These are phyloP conservation scores for Drosophila maculinotata DNA, from an alignment of 2,888 invertebrate genomes.

Conservation along the genomic window DNA sequence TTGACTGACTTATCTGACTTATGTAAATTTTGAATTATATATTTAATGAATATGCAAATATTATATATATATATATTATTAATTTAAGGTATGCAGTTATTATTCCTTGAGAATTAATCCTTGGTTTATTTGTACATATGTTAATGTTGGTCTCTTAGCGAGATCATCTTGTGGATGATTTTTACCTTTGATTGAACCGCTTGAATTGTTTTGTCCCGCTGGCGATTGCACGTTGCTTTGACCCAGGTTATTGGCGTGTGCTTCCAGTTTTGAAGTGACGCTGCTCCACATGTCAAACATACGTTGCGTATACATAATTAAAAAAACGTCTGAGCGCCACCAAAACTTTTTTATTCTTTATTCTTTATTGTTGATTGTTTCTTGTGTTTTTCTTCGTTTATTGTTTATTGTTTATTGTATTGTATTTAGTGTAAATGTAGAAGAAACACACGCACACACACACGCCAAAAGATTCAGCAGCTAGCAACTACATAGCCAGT, in stretches of 20 bases:
- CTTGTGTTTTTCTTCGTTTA: not conserved
- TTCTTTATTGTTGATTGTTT: slow-evolving; percentile 3
- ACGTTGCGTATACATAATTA: slow-evolving; percentile 86
- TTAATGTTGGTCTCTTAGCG: not conserved
- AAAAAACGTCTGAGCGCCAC: slow-evolving; percentile 43
- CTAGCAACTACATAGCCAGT: slow-evolving; percentile 21
- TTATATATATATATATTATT: too few species aligned
- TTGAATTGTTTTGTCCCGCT: slow-evolving; percentile 85
- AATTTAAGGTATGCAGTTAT: too few species aligned
- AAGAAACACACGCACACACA: slow-evolving; percentile 15
- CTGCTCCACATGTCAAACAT: slow-evolving; percentile 86
- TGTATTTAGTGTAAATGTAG: slow-evolving; percentile 2
- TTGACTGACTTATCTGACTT: too few species aligned
- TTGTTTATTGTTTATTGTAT: not conserved
- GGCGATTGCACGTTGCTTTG: slow-evolving; percentile 85
- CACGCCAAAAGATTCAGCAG: slow-evolving; percentile 11
- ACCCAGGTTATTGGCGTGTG: slow-evolving; percentile 85
- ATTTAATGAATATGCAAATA: too few species aligned
- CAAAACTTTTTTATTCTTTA: slow-evolving; percentile 14
- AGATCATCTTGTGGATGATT: not conserved
- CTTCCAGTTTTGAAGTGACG: slow-evolving; percentile 86
- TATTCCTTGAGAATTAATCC: too few species aligned
- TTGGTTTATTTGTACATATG: too few species aligned
- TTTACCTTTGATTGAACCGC: slow-evolving; percentile 86
- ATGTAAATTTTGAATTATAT: too few species aligned